Evolutionary conservation across 2,797 vertebrate genomes (phyloP).

Genomic region (Oceanodroma leucorhoa): DNA sequence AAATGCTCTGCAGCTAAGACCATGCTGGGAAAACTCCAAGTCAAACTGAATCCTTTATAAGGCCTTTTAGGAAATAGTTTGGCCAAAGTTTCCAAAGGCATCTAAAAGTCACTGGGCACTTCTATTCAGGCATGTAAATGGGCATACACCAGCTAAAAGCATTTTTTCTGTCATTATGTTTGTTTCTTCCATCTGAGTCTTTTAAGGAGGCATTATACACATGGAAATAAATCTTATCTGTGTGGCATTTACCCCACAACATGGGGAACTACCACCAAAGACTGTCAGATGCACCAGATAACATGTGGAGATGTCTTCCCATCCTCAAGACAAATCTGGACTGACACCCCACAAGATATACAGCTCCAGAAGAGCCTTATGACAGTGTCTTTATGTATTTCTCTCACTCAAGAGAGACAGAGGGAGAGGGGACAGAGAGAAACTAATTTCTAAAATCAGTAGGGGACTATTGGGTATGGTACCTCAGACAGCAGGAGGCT

Average conservation of each 20-base stretch:
- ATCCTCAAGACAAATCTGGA: background rate
- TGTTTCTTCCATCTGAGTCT: background rate
- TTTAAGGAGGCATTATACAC: background rate
- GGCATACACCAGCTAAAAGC: background rate
- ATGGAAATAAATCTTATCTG: background rate
- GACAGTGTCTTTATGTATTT: background rate
- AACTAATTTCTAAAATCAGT: background rate
- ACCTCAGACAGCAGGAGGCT: background rate
- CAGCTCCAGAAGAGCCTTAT: background rate
- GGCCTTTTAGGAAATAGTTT: constrained; percentile 1
- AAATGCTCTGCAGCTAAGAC: background rate
- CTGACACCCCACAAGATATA: too few species aligned
- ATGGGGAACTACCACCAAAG: accelerated
- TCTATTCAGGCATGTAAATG: background rate
- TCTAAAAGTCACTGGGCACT: background rate
- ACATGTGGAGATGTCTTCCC: background rate
- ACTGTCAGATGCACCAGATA: background rate
- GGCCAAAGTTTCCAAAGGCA: background rate
- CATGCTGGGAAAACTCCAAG: background rate
- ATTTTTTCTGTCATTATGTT: background rate
- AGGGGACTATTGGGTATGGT: background rate
- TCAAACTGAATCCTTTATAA: background rate
- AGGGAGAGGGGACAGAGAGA: background rate
- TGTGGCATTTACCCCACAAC: background rate
- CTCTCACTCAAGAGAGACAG: background rate